A percentile compares a stretch with the other conserved stretches of the same genome.
Conservation (phyloP, 2,888 invertebrate genomes). For the Volucella bombylans region DNA sequence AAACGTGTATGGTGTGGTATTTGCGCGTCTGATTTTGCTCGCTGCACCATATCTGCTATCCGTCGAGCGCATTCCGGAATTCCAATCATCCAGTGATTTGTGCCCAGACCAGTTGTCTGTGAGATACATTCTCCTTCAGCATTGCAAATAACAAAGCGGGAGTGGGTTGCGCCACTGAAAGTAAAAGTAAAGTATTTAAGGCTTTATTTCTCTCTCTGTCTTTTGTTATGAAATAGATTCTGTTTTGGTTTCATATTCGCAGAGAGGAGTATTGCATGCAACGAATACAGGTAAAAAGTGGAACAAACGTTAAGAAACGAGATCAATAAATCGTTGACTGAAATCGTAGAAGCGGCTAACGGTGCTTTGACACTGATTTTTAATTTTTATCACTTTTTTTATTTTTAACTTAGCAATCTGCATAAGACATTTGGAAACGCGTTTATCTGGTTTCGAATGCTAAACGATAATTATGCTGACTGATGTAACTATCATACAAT, state of each 20-base stretch:
- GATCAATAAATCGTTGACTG: slow-evolving; percentile 20
- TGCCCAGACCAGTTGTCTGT: slow-evolving; percentile 87
- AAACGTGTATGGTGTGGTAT: slow-evolving; percentile 78
- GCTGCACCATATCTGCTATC: slow-evolving; percentile 88
- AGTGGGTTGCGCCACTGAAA: slow-evolving; percentile 92
- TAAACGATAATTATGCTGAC: slow-evolving; percentile 8
- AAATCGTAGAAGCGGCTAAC: neutral
- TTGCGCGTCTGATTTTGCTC: slow-evolving; percentile 82
- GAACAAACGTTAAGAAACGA: neutral
- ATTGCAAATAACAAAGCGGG: slow-evolving; percentile 90
- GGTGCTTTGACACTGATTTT: neutral
- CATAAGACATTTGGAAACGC: neutral
- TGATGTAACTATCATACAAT: neutral
- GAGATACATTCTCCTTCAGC: slow-evolving; percentile 87
- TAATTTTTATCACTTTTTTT: no score
- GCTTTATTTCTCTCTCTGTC: neutral
- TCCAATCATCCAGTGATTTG: slow-evolving; percentile 93
- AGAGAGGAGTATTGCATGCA: no score
- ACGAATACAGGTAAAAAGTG: neutral
- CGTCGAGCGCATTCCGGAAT: slow-evolving; percentile 90
- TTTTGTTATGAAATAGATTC: slow-evolving; percentile 6
- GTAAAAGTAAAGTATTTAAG: slow-evolving; percentile 58
- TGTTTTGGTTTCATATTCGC: neutral
- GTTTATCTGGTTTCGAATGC: slow-evolving; percentile 26
- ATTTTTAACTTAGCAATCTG: neutral